Percentiles rank a stretch among this genome's conserved stretches.
Evolutionary conservation across 1,140 invertebrate genomes (phyloP).

Genomic region (Nebria ingens): DNA sequence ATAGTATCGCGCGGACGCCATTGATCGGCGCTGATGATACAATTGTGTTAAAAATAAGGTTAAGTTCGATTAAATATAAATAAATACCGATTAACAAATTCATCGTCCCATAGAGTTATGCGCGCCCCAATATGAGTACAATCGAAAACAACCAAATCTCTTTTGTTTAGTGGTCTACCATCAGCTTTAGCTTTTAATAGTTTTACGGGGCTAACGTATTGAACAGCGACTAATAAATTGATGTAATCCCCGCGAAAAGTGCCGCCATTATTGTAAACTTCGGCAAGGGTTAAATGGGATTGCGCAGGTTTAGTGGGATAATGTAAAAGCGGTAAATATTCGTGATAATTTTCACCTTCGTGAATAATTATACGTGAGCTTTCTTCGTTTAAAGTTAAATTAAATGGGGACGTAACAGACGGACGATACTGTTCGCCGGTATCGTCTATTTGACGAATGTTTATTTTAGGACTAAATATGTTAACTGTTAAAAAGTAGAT

Average conservation of each 20-base stretch:
- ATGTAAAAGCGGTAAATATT: constrained; percentile 37
- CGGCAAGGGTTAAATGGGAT: constrained; percentile 40
- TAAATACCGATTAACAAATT: constrained; percentile 37
- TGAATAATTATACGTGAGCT: constrained; percentile 43
- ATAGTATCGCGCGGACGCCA: constrained; percentile 40
- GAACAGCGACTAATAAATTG: constrained; percentile 42
- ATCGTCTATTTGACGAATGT: constrained; percentile 39
- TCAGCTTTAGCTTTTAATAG: constrained; percentile 38
- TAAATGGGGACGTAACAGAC: constrained; percentile 47
- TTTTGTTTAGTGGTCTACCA: constrained; percentile 35
- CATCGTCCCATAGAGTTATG: constrained; percentile 40
- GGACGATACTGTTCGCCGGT: constrained; percentile 47
- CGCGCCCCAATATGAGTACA: constrained; percentile 37
- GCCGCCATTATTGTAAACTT: constrained; percentile 31
- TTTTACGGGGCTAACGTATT: constrained; percentile 36
- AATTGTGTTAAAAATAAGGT: neutral
- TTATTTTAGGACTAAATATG: constrained; percentile 46
- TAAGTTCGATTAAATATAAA: neutral
- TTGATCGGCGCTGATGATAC: neutral
- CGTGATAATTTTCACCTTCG: constrained; percentile 36
- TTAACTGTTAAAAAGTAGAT: no score
- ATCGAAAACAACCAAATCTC: constrained; percentile 40
- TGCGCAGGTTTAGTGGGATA: constrained; percentile 47
- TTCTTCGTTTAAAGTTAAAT: constrained; percentile 48
- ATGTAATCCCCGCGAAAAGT: constrained; percentile 28